phyloP scores from a whole-genome alignment of 2,797 vertebrate genomes.

The Cyprinodon diabolis region DNA sequence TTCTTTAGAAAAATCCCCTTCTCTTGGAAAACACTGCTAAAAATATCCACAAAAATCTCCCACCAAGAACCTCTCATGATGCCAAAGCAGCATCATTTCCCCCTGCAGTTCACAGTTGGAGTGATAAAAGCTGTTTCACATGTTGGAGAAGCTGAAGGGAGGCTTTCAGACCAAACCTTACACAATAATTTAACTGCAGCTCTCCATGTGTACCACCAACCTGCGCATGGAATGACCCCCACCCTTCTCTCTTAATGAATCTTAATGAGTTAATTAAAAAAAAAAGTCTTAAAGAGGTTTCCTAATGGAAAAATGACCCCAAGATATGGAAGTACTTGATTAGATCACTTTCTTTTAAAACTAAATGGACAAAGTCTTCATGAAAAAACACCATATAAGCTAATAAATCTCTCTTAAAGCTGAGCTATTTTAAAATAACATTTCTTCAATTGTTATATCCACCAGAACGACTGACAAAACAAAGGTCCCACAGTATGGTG shows the following conservation, averaged over 20 bases:
- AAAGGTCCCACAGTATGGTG: too few species aligned
- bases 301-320: not conserved
- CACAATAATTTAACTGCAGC: not conserved
- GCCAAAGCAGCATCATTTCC: slow-evolving; percentile 1
- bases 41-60: slow-evolving; percentile 6
- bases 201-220: not conserved
- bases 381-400: not conserved
- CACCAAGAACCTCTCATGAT: not conserved
- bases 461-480: too few species aligned
- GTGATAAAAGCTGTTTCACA: slow-evolving; percentile 7
- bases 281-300: not conserved
- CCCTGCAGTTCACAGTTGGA: slow-evolving; percentile 1
- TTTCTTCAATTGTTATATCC: too few species aligned
- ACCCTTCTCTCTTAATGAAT: slow-evolving; percentile 1
- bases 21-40: slow-evolving; percentile 2
- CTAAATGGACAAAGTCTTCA: not conserved
- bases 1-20: slow-evolving; percentile 4
- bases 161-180: not conserved
- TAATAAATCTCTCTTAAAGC: too few species aligned
- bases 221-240: not conserved
- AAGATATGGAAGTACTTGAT: not conserved
- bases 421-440: too few species aligned
- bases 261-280: not conserved
- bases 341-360: not conserved
- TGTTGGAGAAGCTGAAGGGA: slow-evolving; percentile 8